Evolutionary conservation across 2,888 invertebrate species (phyloP).

Genomic region (Orthosia cruda): DNA sequence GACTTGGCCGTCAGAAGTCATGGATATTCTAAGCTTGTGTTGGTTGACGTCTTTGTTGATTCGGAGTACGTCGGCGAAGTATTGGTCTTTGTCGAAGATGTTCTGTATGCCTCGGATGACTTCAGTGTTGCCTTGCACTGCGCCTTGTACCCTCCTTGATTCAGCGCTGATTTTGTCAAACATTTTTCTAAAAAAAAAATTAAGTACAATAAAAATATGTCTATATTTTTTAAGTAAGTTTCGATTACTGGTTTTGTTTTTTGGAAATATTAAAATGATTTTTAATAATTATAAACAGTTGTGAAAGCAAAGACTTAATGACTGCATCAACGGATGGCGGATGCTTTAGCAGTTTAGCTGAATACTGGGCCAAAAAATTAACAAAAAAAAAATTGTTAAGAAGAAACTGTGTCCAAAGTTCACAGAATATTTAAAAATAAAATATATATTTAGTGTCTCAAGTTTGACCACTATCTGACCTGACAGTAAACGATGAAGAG

Average conservation of each 20-base stretch:
- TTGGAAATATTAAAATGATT: no score
- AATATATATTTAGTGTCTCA: not conserved
- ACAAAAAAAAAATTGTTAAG: no score
- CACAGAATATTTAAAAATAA: no score
- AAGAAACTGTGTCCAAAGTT: no score
- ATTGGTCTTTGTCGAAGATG: constrained; percentile 91
- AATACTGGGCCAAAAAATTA: no score
- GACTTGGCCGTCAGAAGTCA: constrained; percentile 87
- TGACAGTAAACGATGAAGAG: not conserved
- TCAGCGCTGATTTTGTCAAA: constrained; percentile 92
- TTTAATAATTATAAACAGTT: no score
- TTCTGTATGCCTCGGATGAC: constrained; percentile 91
- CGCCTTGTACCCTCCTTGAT: constrained; percentile 88
- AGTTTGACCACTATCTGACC: not conserved
- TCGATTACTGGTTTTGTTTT: no score
- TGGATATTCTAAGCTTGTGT: constrained; percentile 88
- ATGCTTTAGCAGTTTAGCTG: no score
- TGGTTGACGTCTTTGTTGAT: constrained; percentile 91
- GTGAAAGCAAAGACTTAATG: no score
- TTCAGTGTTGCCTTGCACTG: constrained; percentile 89
- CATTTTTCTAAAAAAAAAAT: constrained; percentile 87
- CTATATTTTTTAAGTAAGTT: no score
- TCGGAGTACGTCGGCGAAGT: constrained; percentile 90
- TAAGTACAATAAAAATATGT: not conserved
- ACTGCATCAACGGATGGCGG: no score